Evolutionary conservation across 2,888 invertebrate species (phyloP), one percentile per base, ranked within the genome.

Genomic region (Ennomos quercinarius): DNA sequence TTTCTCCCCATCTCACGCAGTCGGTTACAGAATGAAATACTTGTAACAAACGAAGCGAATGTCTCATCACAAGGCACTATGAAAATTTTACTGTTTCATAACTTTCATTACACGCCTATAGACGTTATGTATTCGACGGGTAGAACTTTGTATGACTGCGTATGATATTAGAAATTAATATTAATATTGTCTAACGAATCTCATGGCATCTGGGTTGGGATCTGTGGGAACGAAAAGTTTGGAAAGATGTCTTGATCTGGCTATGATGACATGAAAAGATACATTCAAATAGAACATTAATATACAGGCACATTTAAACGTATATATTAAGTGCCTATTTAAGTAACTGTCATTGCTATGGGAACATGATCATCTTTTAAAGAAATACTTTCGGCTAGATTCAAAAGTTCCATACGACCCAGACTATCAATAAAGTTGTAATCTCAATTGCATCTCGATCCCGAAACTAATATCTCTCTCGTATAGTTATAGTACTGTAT

Each of bases 401-500:
- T 0, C 17, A 41, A 45, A 45, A 37, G 1, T 36, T 10, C 12
- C 13, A 27, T n/a, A 42, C 60, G 43, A 51, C 55, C 51, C 60
- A 61, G 60, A 55, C n/a, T 38, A 48, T n/a, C 41, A 13, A 54
- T 55, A 50, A 59, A 47, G 27, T 44, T 55, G 50, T 44, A 61
- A 64, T 64, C 57, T 66, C 58, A 51, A 61, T 55, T 45, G 56
- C 51, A 61, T 56, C 66, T 68, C 66, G 59, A 70, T 52, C 58
- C 47, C 61, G 64, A 64, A 61, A 59, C 43, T 61, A 51, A 64
- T 48, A 64, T 71, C 69, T 67, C 69, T 66, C 71, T 71, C 53
- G 63, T 70, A 60, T 67, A 68, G 64, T 61, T 68, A 51, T 71
- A 70, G 66, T 66, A 61, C 58, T 65, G 52, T 65, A 57, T 63